A percentile compares a stretch with the other conserved stretches of the same genome.
Evolutionary conservation across 2,113 vertebrate genomes (phyloP).

Genomic region (Halichoeres trimaculatus): DNA sequence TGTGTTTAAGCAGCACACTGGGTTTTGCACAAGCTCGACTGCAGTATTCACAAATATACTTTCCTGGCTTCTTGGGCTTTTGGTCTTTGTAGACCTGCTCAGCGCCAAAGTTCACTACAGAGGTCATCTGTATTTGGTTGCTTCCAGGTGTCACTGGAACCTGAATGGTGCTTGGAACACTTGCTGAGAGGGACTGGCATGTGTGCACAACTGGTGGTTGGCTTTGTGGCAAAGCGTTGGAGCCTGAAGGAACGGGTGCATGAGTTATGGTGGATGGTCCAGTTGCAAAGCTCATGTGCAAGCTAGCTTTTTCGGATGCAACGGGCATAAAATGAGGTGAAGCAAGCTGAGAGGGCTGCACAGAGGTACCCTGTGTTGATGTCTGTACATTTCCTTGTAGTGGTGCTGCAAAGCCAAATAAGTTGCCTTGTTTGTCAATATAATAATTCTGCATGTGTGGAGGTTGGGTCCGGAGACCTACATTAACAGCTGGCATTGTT

Average conservation of each 20-base stretch:
- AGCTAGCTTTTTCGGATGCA: slow-evolving; percentile 82
- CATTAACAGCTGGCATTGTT: slow-evolving; percentile 76
- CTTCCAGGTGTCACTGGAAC: slow-evolving; percentile 88
- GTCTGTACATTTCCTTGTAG: slow-evolving; percentile 80
- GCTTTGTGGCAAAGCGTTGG: slow-evolving; percentile 89
- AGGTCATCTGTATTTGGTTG: slow-evolving; percentile 88
- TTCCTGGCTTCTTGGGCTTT: slow-evolving; percentile 97
- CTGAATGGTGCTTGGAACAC: slow-evolving; percentile 87
- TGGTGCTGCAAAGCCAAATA: slow-evolving; percentile 76
- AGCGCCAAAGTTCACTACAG: slow-evolving; percentile 87
- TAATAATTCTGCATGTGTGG: slow-evolving; percentile 83
- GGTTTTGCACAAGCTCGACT: slow-evolving; percentile 96
- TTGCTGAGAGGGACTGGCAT: slow-evolving; percentile 86
- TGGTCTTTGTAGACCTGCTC: slow-evolving; percentile 95
- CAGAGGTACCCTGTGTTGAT: slow-evolving; percentile 70
- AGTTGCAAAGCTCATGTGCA: slow-evolving; percentile 86
- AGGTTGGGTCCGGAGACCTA: slow-evolving; percentile 76
- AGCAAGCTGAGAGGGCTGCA: slow-evolving; percentile 75
- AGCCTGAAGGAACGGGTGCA: slow-evolving; percentile 84
- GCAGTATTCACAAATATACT: slow-evolving; percentile 97
- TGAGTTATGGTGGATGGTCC: slow-evolving; percentile 85
- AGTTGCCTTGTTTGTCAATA: slow-evolving; percentile 82
- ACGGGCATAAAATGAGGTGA: slow-evolving; percentile 81
- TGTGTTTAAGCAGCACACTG: slow-evolving; percentile 97
- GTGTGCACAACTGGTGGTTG: slow-evolving; percentile 89